Conservation (phyloP, 2,888 invertebrate genomes). For the Plagiodera versicolora region DNA sequence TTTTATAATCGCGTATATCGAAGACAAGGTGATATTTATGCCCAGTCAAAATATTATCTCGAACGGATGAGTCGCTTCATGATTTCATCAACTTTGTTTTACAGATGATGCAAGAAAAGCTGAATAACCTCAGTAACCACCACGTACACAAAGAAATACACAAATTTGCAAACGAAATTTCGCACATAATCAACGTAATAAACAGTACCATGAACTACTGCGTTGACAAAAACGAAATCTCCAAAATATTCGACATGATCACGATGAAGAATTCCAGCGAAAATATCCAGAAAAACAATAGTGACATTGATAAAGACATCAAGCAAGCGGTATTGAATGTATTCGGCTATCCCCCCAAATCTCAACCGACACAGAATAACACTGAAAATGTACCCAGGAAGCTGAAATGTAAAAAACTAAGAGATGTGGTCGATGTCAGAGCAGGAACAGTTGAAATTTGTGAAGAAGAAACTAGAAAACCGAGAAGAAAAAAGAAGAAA, state of each 20-base stretch:
- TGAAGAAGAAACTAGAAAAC: constrained; percentile 15
- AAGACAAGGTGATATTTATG: constrained; percentile 22
- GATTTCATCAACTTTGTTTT: no score
- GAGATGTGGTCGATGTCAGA: constrained; percentile 34
- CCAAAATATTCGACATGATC: constrained; percentile 14
- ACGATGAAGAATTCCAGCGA: constrained; percentile 8
- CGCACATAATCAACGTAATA: constrained; percentile 8
- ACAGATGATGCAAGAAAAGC: constrained; percentile 26
- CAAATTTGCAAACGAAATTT: constrained; percentile 13
- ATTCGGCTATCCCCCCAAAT: constrained; percentile 16
- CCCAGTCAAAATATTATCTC: constrained; percentile 17
- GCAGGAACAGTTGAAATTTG: constrained; percentile 19
- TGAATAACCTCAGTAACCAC: constrained; percentile 19
- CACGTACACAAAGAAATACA: constrained; percentile 21
- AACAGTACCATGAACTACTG: constrained; percentile 11
- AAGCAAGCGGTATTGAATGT: constrained; percentile 17
- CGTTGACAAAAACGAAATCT: constrained; percentile 13
- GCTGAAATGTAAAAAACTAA: constrained; percentile 26
- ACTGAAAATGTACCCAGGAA: constrained; percentile 4
- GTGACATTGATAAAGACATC: constrained; percentile 5
- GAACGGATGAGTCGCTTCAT: no score
- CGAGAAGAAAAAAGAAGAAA: constrained; percentile 19
- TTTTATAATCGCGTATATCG: constrained; percentile 21
- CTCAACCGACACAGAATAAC: neutral
- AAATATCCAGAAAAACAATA: neutral